Percentiles rank a stretch among this genome's conserved stretches.
Evolutionary conservation across 2,113 vertebrate species (phyloP).

Genomic region (Polyodon spathula): DNA sequence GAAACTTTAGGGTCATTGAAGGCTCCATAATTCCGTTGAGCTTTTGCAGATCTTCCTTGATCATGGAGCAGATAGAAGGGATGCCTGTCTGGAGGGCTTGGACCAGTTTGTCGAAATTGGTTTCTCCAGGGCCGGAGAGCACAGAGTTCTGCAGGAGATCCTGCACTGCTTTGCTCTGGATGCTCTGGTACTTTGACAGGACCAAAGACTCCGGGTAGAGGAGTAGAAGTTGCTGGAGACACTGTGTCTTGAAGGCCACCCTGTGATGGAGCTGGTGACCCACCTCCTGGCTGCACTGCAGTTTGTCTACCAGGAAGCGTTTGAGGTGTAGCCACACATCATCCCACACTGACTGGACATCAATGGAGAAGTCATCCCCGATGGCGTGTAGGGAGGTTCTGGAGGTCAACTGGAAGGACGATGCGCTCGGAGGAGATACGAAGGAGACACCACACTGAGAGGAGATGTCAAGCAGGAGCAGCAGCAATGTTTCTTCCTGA

Average conservation of each 20-base stretch:
- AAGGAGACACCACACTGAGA: constrained; percentile 70
- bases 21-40: constrained; percentile 62
- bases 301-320: constrained; percentile 57
- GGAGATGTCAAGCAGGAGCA: constrained; percentile 76
- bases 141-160: constrained; percentile 54
- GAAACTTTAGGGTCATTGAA: constrained; percentile 59
- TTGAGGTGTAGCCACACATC: constrained; percentile 72
- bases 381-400: constrained; percentile 62
- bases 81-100: constrained; percentile 48
- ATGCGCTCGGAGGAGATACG: constrained; percentile 35
- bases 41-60: constrained; percentile 70
- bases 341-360: constrained; percentile 76
- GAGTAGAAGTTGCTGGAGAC: constrained; percentile 73
- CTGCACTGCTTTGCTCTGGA: constrained; percentile 60
- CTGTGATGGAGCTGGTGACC: constrained; percentile 34
- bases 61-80: constrained; percentile 57
- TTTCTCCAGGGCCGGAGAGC: constrained; percentile 54
- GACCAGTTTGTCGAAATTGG: constrained; percentile 65
- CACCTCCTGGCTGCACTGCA: constrained; percentile 23
- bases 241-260: constrained; percentile 53
- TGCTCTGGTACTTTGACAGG: constrained; percentile 67
- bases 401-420: constrained; percentile 41
- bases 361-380: constrained; percentile 61
- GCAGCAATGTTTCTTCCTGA: constrained; percentile 70
- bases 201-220: constrained; percentile 80